phyloP scores from a whole-genome alignment of 2,113 vertebrate genomes.

The Oceanites oceanicus region DNA sequence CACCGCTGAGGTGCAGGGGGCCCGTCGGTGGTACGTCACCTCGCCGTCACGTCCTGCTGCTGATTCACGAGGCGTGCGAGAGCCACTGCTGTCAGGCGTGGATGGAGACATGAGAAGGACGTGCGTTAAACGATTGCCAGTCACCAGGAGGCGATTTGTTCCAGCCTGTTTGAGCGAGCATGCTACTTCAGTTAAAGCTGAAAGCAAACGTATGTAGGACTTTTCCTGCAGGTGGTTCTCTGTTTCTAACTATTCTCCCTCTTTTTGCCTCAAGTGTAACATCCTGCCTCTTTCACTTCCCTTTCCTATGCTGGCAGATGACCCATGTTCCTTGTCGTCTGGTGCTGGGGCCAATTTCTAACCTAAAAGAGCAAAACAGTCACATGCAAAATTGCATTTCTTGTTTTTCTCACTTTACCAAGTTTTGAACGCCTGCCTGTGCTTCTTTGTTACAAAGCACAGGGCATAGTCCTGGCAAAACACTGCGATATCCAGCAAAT shows the following conservation, averaged over 20 bases:
- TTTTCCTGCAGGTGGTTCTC: too few relatives aligned
- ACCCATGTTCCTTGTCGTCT: too few relatives aligned
- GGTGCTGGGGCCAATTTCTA: not conserved
- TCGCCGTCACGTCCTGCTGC: not conserved
- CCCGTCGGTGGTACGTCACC: accelerated
- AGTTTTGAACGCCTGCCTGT: not conserved
- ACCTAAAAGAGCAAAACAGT: not conserved
- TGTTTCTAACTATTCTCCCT: not conserved
- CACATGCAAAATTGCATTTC: not conserved
- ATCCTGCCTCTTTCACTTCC: not conserved
- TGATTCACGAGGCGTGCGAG: accelerated
- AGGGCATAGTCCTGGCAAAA: not conserved
- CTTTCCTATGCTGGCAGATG: not conserved
- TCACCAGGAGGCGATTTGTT: too few relatives aligned
- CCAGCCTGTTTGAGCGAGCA: accelerated
- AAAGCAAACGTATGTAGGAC: accelerated
- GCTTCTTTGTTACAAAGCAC: not conserved
- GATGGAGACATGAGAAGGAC: too few relatives aligned
- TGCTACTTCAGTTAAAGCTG: too few relatives aligned
- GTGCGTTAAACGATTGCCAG: accelerated
- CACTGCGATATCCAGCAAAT: too few relatives aligned
- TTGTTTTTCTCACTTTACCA: too few relatives aligned
- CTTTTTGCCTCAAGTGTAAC: not conserved
- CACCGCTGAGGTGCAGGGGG: not conserved
- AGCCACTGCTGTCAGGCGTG: too few relatives aligned